Conservation (phyloP, 2,113 vertebrate genomes). For the Scalopus aquaticus region DNA sequence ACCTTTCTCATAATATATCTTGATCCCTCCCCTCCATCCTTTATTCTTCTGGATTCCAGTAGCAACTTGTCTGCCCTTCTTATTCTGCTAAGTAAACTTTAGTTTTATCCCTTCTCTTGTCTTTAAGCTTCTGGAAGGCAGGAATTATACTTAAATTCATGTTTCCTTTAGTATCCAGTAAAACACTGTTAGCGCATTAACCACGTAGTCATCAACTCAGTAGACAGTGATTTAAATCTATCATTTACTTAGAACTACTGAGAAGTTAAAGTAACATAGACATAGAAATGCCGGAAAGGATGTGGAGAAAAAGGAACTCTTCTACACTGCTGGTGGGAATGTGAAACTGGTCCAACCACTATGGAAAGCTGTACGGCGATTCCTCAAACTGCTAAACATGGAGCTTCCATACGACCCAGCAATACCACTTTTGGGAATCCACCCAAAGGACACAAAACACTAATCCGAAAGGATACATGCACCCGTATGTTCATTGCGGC, state of each 20-base stretch:
- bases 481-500: too few species aligned
- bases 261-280: not conserved
- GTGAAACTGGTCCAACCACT: too few species aligned
- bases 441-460: too few species aligned
- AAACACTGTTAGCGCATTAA: not conserved
- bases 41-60: not conserved
- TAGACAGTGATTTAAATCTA: not conserved
- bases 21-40: not conserved
- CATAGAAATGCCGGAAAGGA: too few species aligned
- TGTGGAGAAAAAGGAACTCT: too few species aligned
- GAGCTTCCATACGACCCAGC: too few species aligned
- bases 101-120: not conserved
- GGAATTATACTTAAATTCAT: slow-evolving; percentile 6
- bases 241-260: not conserved
- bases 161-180: not conserved
- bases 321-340: too few species aligned
- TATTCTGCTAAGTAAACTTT: not conserved
- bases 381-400: too few species aligned
- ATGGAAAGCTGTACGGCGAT: too few species aligned
- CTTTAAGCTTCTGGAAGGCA: not conserved
- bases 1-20: not conserved
- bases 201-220: not conserved
- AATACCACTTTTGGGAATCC: too few species aligned
- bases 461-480: too few species aligned
- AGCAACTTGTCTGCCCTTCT: not conserved